Base-by-base conservation (phyloP, 1,140 invertebrate species). In the Diachasmimorpha longicaudata region DNA sequence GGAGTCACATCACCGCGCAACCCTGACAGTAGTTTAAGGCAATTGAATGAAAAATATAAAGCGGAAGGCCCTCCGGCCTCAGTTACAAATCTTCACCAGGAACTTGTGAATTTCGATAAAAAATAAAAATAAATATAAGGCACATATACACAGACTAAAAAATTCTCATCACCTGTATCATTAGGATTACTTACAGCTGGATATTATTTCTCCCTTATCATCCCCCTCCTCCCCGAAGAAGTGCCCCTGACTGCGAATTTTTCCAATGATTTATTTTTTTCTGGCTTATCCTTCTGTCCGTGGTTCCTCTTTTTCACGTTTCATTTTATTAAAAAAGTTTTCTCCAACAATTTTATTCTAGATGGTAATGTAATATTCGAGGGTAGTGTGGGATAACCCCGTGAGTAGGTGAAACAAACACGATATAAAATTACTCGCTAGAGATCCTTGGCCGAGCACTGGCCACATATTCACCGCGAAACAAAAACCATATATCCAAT, bases 321-420 rank as follows among this genome's bases (percentile, higher is more conserved):
- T 63, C 13, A 11, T 63, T 63, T 63, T 31, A 63, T 63, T 63
- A 63, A 63, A 63, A 55, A 63, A 63, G 58, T 63, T 63, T 23
- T 25, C 19, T 63, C 23, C 14, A 55, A 55, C 19, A 16, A 25
- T 63, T 25, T 63, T 63, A 25, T 63, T 25, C 58, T 23, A 25
- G 11, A 63, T 63, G 58, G 58, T 63, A 63, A 63, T 63, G 58
- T 63, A 63, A 63, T 63, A 63, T 63, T 63, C 23, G 19, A 23
- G 13, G 19, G 4, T 10, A 63, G 25, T 9, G 1, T 3, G 58
- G 23, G 23, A 25, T 25, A 63, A 63, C 19, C 58, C 21, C 5
- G 23, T 3, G 23, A 63, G 58, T 63, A 13, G 58, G 58, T 25
- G 58, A 63, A 63, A 63, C 58, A 23, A 63, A 63, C 23, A 63